Percentiles rank a stretch among this genome's conserved stretches.
These are phyloP conservation scores for Dasypogon diadema DNA, from an alignment of 2,888 invertebrate species.

Conservation along the genomic window DNA sequence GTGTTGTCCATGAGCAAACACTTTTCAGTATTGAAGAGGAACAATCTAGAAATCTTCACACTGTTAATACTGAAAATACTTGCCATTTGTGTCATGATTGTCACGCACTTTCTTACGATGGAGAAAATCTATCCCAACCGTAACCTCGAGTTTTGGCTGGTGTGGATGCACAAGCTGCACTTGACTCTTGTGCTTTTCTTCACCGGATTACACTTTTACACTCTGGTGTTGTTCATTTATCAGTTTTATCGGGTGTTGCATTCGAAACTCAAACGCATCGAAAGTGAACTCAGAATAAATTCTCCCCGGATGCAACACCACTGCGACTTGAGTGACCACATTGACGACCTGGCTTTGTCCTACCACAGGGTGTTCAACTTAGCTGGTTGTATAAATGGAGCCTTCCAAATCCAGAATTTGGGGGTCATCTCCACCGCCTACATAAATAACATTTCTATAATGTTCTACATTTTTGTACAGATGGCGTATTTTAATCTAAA, in stretches of 20 bases:
- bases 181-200: neutral
- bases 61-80: neutral
- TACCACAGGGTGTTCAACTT: neutral
- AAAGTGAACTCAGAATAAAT: neutral
- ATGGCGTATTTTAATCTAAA: too few relatives aligned
- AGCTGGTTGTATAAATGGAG: neutral
- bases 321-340: slow-evolving; percentile 3
- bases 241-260: neutral
- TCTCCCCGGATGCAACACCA: neutral
- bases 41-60: neutral
- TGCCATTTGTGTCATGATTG: neutral
- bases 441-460: neutral
- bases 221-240: neutral
- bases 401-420: slow-evolving; percentile 6
- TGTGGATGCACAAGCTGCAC: neutral
- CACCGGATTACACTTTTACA: slow-evolving; percentile 6
- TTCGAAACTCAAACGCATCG: neutral
- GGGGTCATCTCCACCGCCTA: neutral
- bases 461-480: neutral
- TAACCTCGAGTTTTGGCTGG: neutral
- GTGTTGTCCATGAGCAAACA: neutral
- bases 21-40: neutral
- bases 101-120: neutral
- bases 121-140: neutral
- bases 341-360: neutral